Evolutionary conservation across 2,888 invertebrate genomes (phyloP).

Genomic region (Acrobasis repandana): DNA sequence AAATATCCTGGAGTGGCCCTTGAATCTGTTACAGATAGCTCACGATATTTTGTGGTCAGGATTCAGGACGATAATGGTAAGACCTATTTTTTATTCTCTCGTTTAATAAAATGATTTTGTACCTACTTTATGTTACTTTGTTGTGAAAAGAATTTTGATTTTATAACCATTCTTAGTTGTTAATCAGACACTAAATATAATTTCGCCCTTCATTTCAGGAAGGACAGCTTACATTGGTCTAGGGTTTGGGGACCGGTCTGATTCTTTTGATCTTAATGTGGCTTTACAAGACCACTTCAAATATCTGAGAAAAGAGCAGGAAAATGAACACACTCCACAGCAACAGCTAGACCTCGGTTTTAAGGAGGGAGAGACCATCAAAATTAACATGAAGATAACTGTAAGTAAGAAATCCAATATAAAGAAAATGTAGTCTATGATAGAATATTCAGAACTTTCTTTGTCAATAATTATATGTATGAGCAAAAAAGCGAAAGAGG

Average conservation of each 20-base stretch:
- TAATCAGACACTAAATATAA: not conserved
- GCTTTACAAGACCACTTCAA: conserved; percentile 99
- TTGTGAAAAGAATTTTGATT: not conserved
- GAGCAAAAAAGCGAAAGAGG: too few species aligned
- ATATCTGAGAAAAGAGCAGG: conserved; percentile 93
- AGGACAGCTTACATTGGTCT: conserved; percentile 97
- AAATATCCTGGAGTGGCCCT: conserved; percentile 97
- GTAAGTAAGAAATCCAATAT: conserved; percentile 72
- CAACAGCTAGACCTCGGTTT: conserved; percentile 96
- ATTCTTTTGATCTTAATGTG: conserved; percentile 99
- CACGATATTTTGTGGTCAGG: conserved; percentile 97
- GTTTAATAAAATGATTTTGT: too few species aligned
- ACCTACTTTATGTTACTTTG: conserved; percentile 16
- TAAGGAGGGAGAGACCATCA: conserved; percentile 99
- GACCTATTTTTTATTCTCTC: conserved; percentile 23
- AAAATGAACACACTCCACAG: conserved; percentile 88
- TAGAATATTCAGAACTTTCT: not conserved
- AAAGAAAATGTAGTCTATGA: not conserved
- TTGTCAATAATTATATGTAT: conserved; percentile 10
- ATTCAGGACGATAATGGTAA: conserved; percentile 97
- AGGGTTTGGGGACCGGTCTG: conserved; percentile 98
- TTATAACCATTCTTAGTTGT: not conserved
- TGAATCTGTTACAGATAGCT: conserved; percentile 98
- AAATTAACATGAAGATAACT: conserved; percentile 98
- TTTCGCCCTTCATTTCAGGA: conserved; percentile 70